phyloP scores from a whole-genome alignment of 2,797 vertebrate species.

The Manis crassicaudata region DNA sequence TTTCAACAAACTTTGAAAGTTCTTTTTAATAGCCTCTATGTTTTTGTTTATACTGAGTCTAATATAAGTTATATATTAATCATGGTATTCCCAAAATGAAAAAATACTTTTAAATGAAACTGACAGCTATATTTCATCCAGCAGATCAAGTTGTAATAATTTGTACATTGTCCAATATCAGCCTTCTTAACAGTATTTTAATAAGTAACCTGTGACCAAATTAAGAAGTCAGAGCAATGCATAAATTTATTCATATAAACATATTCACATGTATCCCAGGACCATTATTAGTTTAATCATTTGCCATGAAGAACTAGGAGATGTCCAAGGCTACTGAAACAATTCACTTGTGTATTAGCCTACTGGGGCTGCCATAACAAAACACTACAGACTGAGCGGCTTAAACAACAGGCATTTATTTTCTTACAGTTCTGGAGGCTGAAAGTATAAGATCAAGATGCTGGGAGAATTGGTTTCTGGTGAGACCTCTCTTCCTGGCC shows the following conservation, averaged over 20 bases:
- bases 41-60: conserved; percentile 34
- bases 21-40: neutral
- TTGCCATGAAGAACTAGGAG: neutral
- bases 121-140: conserved; percentile 20
- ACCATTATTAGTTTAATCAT: neutral
- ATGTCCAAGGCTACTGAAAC: neutral
- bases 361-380: neutral
- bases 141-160: neutral
- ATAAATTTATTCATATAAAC: neutral
- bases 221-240: neutral
- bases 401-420: neutral
- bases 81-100: conserved; percentile 4
- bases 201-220: neutral
- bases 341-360: neutral
- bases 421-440: neutral
- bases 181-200: neutral
- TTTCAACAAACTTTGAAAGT: neutral
- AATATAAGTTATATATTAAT: conserved; percentile 8
- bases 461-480: neutral
- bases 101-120: conserved; percentile 23
- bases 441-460: neutral
- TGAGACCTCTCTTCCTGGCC: neutral
- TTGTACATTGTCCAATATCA: neutral
- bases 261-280: neutral
- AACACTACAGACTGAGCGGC: neutral